Evolutionary conservation across 2,797 vertebrate genomes (phyloP), one percentile per base, ranked within the genome.

Genomic region (Acomys russatus): DNA sequence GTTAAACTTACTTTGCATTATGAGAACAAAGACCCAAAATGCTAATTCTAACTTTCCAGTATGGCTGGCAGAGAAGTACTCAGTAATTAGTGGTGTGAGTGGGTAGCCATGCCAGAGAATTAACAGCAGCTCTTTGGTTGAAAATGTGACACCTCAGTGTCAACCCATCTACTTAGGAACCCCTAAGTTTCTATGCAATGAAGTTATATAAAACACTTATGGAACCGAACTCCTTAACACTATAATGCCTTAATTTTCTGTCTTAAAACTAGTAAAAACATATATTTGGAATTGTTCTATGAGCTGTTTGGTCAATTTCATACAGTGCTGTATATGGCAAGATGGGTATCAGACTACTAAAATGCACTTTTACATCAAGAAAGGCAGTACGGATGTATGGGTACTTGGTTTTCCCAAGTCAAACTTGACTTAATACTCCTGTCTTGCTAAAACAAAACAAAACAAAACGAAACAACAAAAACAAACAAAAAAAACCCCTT

Each of bases 191-290:
- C 68, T 51, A 85, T n/a, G 83, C 28, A 70, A 22, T 70, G 30
- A n/a, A n/a, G 64, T 23, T 54, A 68, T n/a, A 33, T 14, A 68
- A 51, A 33, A 85, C 44, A 51, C 61, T 18, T 74, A 66, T 44
- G 82, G 82, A 92, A 87, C 93, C 33, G 51, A 96, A 94, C 23
- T 84, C 51, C 77, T 33, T 68, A 35, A 83, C 30, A 71, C 15
- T 38, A 17, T 25, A 17, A 95, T 33, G 71, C 73, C 51, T 71
- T 56, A 35, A 92, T 51, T 66, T 44, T 18, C 1, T 56, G 22
- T 28, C 79, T 84, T 95, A 76, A 87, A 93, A 96, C 84, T 18
- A 1, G 20, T 38, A 95, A 92, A 56, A 94, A 90, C 0, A 22
- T 44, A 68, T 30, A 91, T n/a, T 92, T n/a, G 38, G 44, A 79